These are phyloP conservation scores for Tyto alba DNA, from an alignment of 2,113 vertebrate genomes.

Conservation along the genomic window DNA sequence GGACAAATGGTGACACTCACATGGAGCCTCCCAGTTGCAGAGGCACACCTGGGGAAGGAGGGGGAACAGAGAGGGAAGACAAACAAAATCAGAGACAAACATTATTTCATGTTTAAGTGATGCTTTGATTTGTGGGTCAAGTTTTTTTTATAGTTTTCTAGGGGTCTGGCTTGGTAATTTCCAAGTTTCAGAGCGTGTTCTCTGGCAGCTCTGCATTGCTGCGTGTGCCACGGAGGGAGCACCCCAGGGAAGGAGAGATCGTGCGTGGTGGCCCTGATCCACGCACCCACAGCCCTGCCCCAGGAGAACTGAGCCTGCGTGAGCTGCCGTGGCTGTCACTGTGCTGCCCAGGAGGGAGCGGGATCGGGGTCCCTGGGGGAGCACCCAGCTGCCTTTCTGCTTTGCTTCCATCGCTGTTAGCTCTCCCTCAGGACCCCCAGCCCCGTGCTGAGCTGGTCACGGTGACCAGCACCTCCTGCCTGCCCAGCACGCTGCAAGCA, in stretches of 20 bases:
- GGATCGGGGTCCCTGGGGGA: not conserved
- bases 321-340: not conserved
- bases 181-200: not conserved
- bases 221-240: fast-evolving
- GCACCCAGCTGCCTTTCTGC: not conserved
- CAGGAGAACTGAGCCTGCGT: not conserved
- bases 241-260: not conserved
- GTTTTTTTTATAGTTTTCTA: not conserved
- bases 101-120: fast-evolving
- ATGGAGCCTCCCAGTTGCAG: not conserved
- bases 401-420: fast-evolving
- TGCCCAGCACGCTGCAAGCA: not conserved
- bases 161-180: not conserved
- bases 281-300: not conserved
- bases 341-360: fast-evolving
- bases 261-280: not conserved
- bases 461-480: not conserved
- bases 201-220: not conserved
- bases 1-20: fast-evolving
- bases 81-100: not conserved
- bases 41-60: not conserved
- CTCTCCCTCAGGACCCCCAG: not conserved
- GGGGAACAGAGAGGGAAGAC: not conserved
- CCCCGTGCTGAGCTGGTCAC: fast-evolving
- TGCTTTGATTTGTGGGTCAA: not conserved